phyloP scores from a whole-genome alignment of 2,113 vertebrate genomes.

The Synchiropus splendidus region DNA sequence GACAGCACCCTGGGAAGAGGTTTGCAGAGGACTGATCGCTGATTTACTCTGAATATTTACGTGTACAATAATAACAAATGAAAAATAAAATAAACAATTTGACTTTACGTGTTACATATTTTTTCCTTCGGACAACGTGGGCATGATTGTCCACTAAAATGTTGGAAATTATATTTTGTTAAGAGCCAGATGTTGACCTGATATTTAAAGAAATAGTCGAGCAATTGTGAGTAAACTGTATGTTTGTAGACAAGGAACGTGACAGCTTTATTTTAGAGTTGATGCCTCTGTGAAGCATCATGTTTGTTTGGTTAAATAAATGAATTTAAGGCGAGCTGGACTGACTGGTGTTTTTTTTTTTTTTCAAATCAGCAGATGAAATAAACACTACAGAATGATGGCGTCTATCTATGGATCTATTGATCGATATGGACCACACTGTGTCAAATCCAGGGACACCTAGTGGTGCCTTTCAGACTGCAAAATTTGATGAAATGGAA shows the following conservation, averaged over 20 bases:
- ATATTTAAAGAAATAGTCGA: too few relatives aligned
- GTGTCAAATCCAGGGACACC: constrained; percentile 1
- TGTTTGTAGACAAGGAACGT: too few relatives aligned
- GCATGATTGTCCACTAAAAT: too few relatives aligned
- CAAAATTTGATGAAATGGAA: too few relatives aligned
- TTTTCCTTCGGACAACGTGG: constrained; percentile 21
- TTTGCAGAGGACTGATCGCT: constrained; percentile 50
- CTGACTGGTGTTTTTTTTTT: constrained; percentile 28
- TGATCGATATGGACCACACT: too few relatives aligned
- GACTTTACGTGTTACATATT: constrained; percentile 21
- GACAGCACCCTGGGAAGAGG: constrained; percentile 80
- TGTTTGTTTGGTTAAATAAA: constrained; percentile 5
- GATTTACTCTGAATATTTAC: constrained; percentile 36
- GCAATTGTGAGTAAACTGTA: too few relatives aligned
- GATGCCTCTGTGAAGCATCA: constrained; percentile 48
- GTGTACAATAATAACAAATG: constrained; percentile 30
- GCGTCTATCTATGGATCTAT: too few relatives aligned
- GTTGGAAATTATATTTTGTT: constrained; percentile 13
- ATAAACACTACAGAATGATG: constrained; percentile 40
- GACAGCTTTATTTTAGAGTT: background rate
- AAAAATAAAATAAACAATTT: constrained; percentile 22
- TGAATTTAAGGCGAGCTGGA: background rate
- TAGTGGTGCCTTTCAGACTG: too few relatives aligned
- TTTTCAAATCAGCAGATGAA: constrained; percentile 44
- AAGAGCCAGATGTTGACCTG: too few relatives aligned